Percentiles rank a stretch among this genome's conserved stretches.
These are phyloP conservation scores for Anser cygnoides DNA, from an alignment of 2,113 vertebrate species.

Conservation along the genomic window DNA sequence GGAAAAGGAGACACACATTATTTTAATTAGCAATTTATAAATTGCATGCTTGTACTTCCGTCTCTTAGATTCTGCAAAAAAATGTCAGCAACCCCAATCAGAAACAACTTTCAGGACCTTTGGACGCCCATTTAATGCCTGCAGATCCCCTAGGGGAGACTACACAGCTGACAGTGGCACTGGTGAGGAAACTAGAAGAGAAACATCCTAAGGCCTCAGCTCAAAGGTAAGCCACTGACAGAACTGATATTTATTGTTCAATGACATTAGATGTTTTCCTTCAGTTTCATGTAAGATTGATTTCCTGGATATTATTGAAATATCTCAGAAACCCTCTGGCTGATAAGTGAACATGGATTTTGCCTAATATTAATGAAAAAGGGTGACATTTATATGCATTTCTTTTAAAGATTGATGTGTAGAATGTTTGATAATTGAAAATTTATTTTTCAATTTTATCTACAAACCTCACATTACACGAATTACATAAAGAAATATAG, in stretches of 20 bases:
- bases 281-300: constrained; percentile 94
- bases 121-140: constrained; percentile 71
- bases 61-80: constrained; percentile 68
- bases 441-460: not conserved
- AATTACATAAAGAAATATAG: not conserved
- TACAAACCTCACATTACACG: not conserved
- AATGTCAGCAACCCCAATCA: constrained; percentile 65
- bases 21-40: constrained; percentile 49
- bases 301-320: constrained; percentile 90
- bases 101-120: constrained; percentile 72
- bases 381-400: constrained; percentile 69
- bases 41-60: constrained; percentile 46
- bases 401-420: constrained; percentile 42
- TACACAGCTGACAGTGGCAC: constrained; percentile 80
- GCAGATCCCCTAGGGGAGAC: constrained; percentile 74
- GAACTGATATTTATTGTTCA: constrained; percentile 92
- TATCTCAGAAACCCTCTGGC: constrained; percentile 89
- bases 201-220: constrained; percentile 84
- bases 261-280: constrained; percentile 94
- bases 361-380: constrained; percentile 74
- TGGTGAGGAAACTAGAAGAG: constrained; percentile 85
- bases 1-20: constrained; percentile 51
- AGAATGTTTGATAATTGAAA: not conserved
- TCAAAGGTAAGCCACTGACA: constrained; percentile 90
- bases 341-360: constrained; percentile 78